Percentiles rank a stretch among this genome's conserved stretches.
Conservation (phyloP, 1,140 invertebrate genomes). For the Drosophila truncata region DNA sequence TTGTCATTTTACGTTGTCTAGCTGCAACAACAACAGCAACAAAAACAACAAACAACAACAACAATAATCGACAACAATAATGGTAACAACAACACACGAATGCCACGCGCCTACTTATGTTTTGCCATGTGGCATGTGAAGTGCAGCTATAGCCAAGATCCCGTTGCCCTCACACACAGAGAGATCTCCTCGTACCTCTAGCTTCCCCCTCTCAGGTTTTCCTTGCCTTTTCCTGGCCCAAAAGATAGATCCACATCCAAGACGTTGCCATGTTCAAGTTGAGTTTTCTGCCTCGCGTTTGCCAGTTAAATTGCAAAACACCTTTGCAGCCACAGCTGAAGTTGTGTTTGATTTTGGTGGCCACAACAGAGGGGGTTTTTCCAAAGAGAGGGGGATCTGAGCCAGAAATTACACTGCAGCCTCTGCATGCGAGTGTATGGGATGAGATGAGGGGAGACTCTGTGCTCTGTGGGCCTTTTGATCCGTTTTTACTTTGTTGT, state of each 20-base stretch:
- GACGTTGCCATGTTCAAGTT: constrained; percentile 45
- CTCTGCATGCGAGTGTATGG: constrained; percentile 9
- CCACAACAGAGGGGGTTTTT: constrained; percentile 1
- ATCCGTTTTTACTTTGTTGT: constrained; percentile 65
- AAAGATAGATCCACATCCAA: constrained; percentile 69
- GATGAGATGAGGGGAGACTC: constrained; percentile 17
- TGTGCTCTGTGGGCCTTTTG: constrained; percentile 41
- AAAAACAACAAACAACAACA: constrained; percentile 44
- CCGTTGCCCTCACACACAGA: constrained; percentile 57
- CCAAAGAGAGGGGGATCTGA: constrained; percentile 11
- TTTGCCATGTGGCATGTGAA: constrained; percentile 82
- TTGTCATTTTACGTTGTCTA: constrained; percentile 81
- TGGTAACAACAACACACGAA: constrained; percentile 83
- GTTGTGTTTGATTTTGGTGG: neutral
- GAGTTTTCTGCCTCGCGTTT: constrained; percentile 64
- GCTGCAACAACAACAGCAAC: constrained; percentile 34
- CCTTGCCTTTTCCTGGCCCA: constrained; percentile 45
- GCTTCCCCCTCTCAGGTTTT: neutral
- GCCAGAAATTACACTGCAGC: constrained; percentile 36
- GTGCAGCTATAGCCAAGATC: constrained; percentile 62
- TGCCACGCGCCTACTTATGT: constrained; percentile 84
- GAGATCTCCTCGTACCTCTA: constrained; percentile 7
- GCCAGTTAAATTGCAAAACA: constrained; percentile 82
- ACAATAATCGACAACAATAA: constrained; percentile 82
- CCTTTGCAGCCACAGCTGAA: constrained; percentile 75